phyloP scores from a whole-genome alignment of 2,797 vertebrate species.

The Pipistrellus kuhlii region DNA sequence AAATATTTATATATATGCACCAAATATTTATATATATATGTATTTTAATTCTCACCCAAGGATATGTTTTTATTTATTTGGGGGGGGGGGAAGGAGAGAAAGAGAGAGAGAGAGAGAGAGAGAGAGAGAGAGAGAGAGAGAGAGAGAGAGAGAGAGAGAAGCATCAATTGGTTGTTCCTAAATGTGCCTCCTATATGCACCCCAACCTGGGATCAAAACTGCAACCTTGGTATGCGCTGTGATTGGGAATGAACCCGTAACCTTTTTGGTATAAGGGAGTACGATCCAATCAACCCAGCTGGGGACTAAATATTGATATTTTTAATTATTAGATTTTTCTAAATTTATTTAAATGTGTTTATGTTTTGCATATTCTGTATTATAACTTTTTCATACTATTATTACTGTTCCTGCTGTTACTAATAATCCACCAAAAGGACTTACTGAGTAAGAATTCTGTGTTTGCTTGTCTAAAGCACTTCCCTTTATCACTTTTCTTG shows the following conservation, averaged over 20 bases:
- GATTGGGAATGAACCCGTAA: background rate
- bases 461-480: constrained; percentile 70
- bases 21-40: constrained; percentile 76
- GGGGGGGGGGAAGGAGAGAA: too few species aligned
- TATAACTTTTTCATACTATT: constrained; percentile 34
- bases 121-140: background rate
- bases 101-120: too few species aligned
- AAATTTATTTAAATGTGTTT: constrained; percentile 73
- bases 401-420: background rate
- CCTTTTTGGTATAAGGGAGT: background rate
- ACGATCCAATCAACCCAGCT: background rate
- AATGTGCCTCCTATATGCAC: background rate
- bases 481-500: constrained; percentile 75
- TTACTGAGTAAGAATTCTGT: constrained; percentile 47
- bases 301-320: constrained; percentile 78
- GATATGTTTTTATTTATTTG: background rate
- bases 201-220: background rate
- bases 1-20: constrained; percentile 55
- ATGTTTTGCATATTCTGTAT: constrained; percentile 54
- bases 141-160: background rate
- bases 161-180: too few species aligned
- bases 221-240: background rate
- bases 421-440: constrained; percentile 16
- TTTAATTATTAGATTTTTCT: constrained; percentile 79
- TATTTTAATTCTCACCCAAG: constrained; percentile 71